Evolutionary conservation across 2,888 invertebrate species (phyloP).

Genomic region (Drosophila diplacantha): DNA sequence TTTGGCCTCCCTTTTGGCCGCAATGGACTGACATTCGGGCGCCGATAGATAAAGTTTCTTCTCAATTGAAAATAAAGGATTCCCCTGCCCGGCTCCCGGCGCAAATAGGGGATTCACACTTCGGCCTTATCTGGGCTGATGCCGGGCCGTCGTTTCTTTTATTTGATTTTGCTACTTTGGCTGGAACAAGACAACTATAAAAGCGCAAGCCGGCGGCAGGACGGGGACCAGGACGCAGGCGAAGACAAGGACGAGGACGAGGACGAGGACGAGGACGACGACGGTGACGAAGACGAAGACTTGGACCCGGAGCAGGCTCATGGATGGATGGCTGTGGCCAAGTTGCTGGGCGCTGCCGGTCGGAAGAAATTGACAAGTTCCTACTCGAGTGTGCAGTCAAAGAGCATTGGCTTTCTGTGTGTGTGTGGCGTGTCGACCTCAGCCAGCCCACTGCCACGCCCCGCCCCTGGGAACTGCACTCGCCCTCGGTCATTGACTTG

Average conservation of each 20-base stretch:
- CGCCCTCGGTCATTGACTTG: conserved; percentile 65
- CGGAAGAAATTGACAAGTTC: conserved; percentile 68
- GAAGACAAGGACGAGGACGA: neutral
- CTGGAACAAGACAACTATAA: conserved; percentile 60
- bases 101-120: conserved; percentile 18
- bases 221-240: neutral
- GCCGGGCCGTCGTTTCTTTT: conserved; percentile 17
- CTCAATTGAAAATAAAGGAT: conserved; percentile 2
- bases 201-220: conserved; percentile 47
- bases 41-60: conserved; percentile 2
- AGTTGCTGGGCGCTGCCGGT: conserved; percentile 20
- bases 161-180: conserved; percentile 53
- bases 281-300: neutral
- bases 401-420: conserved; percentile 47
- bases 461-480: conserved; percentile 26
- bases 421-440: conserved; percentile 9
- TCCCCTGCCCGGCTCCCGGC: neutral
- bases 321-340: conserved; percentile 12
- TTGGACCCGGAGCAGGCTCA: neutral
- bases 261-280: neutral
- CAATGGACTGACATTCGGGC: neutral
- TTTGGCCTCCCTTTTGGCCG: neutral
- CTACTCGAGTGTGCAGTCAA: conserved; percentile 69
- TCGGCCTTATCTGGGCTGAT: conserved; percentile 20
- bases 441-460: conserved; percentile 31